A percentile compares a stretch with the other conserved stretches of the same genome.
phyloP scores from a whole-genome alignment of 2,113 vertebrate genomes.

The Puffinus mauretanicus region DNA sequence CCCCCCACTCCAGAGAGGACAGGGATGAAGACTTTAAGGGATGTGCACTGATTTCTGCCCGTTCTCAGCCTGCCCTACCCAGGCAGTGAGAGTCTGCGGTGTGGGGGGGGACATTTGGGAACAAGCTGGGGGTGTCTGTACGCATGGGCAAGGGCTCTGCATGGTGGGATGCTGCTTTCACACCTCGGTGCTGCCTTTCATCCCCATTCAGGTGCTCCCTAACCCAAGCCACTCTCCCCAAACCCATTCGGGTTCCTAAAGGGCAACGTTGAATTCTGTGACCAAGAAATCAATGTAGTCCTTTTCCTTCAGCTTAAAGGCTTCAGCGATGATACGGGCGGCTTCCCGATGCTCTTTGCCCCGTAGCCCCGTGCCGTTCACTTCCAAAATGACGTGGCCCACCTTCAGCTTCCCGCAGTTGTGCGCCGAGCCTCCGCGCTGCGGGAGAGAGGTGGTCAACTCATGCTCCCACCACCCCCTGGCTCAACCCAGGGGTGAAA shows the following conservation, averaged over 20 bases:
- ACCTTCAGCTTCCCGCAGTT: conserved; percentile 95
- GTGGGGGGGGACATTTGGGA: neutral
- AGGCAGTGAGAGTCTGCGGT: neutral
- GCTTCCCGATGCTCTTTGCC: conserved; percentile 93
- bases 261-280: conserved; percentile 94
- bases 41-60: neutral
- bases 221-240: neutral
- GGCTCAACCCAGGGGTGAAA: neutral
- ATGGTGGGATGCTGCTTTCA: neutral
- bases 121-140: neutral
- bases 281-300: conserved; percentile 94
- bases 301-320: conserved; percentile 95
- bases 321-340: conserved; percentile 92
- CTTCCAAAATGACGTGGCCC: conserved; percentile 95
- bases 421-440: conserved; percentile 94
- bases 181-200: neutral
- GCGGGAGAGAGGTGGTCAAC: neutral
- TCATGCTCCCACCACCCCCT: fast-evolving
- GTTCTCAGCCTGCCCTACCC: neutral
- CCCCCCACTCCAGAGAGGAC: neutral
- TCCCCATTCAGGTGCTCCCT: fast-evolving
- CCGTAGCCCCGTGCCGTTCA: conserved; percentile 86
- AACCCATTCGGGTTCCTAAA: conserved; percentile 67
- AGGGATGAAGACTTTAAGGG: neutral
- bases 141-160: neutral